Evolutionary conservation across 2,888 invertebrate genomes (phyloP), one percentile per base, ranked within the genome.

Genomic region (Electrophaes corylata): DNA sequence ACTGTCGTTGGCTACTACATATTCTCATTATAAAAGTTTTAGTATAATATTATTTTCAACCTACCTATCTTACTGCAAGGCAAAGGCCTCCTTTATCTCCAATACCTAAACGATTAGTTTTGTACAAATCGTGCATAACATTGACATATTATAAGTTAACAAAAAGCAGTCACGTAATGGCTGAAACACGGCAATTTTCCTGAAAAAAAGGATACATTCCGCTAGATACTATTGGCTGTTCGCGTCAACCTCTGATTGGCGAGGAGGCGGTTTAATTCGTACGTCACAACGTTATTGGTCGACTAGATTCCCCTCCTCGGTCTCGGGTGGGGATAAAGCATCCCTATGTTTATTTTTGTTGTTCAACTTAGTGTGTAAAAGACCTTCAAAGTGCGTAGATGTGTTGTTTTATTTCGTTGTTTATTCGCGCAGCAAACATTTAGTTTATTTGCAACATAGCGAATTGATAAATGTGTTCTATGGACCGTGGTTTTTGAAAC

Each of bases 331-430:
- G 88, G 84, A 73, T 65, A 69, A 76, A 83, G 78, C 89, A 88
- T 81, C 91, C 91, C 90, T 77, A 71, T 89, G 89, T 89, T 88
- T 90, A 88, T 90, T 89, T 88, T 89, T 87, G 84, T 86, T 86
- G 79, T 83, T 79, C 76, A 79, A 83, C 78, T 86, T 88, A 91
- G 91, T 91, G 78, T 75, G 85, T 85, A 84, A 78, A 82, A 80
- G 81, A 88, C 88, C 81, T 83, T 81, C 79, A 69, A 68, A 65
- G 81, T 65, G 84, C 73, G 68, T 76, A 78, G 73, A 76, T 77
- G 79, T 72, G 71, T 72, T 64, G 64, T 55, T 54, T 60, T 55
- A 54, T 58, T 55, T 47, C 47, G 60, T 57, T 53, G 39, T 48
- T 39, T 52, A 50, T 44, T 57, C 48, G 56, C 58, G 62, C 52